Base-by-base conservation (phyloP, 2,113 vertebrate species). In the Aythya baeri region DNA sequence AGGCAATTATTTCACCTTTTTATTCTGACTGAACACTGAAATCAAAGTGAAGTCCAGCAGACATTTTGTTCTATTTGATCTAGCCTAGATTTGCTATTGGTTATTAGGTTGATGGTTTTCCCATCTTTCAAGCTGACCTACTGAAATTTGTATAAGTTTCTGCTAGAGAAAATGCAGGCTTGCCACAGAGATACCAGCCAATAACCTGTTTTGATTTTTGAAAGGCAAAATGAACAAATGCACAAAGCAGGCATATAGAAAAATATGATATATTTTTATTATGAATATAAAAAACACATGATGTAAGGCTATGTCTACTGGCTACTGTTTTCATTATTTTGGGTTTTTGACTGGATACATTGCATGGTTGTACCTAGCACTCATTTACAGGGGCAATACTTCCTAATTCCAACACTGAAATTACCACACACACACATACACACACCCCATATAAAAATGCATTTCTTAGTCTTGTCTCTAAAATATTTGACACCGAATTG, bases 41-140 rank as follows among this genome's bases (percentile, higher is more conserved):
- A 82, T 82, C 17, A 62, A 92, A 93, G 49, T 57, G 4, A 86
- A 93, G 73, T 86, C 81, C 88, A 78, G 54, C 38, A 95, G 81
- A 77, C 14, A 70, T 88, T 88, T 63, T 68, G 21, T 46, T 84
- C 63, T 65, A 74, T 59, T 97, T 95, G 62, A 87, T 94, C 81
- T 88, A 83, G 77, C 23, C 43, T 58, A 18, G 6, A 67, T 83
- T 89, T 94, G 38, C 46, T 63, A 26, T 34, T 52, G 52, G 12
- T 65, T 50, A 74, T 20, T 18, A 66, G 7, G 27, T 21, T 36
- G 52, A 63, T 4, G 4, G 58, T 88, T 95, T 94, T 43, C n/a
- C 72, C 55, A 89, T 74, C 83, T 95, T 91, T 96, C 77, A 91
- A 17, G 31, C 14, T 93, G 31, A 72, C 87, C 76, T 86, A 87